A percentile compares a stretch with the other conserved stretches of the same genome.
Evolutionary conservation across 1,140 invertebrate genomes (phyloP).

Genomic region (Battus philenor): DNA sequence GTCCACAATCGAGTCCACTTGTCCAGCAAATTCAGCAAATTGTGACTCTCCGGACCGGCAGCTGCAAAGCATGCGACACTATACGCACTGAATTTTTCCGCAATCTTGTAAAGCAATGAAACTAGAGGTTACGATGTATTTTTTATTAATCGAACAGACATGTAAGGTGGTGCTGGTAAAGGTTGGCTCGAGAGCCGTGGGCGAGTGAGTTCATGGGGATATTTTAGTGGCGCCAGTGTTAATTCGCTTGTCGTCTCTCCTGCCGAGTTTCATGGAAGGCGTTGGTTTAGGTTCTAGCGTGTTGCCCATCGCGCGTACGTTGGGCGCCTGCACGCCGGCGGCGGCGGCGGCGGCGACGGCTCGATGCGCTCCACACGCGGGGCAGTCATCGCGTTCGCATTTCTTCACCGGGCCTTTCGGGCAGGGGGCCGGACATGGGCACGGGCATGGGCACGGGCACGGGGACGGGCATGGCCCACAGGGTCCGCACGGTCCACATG

Average conservation of each 20-base stretch:
- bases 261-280: neutral
- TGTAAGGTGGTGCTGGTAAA: neutral
- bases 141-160: constrained; percentile 17
- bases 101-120: constrained; percentile 1
- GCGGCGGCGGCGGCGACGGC: constrained; percentile 15
- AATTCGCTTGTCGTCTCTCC: no score
- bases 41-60: neutral
- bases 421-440: constrained; percentile 21
- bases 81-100: constrained; percentile 11
- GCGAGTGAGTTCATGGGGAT: constrained; percentile 1
- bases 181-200: neutral
- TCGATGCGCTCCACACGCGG: constrained; percentile 21
- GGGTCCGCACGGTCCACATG: constrained; percentile 48
- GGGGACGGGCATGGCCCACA: constrained; percentile 66
- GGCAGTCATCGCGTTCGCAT: constrained; percentile 28
- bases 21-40: neutral
- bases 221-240: constrained; percentile 19
- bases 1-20: neutral
- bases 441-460: constrained; percentile 77
- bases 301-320: no score
- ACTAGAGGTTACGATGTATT: constrained; percentile 1
- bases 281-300: constrained; percentile 3
- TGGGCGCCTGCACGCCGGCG: no score
- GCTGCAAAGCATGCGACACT: constrained; percentile 6
- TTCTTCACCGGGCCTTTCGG: constrained; percentile 31